Conservation (phyloP, 2,888 invertebrate species). For the Oxyteleia sp. region DNA sequence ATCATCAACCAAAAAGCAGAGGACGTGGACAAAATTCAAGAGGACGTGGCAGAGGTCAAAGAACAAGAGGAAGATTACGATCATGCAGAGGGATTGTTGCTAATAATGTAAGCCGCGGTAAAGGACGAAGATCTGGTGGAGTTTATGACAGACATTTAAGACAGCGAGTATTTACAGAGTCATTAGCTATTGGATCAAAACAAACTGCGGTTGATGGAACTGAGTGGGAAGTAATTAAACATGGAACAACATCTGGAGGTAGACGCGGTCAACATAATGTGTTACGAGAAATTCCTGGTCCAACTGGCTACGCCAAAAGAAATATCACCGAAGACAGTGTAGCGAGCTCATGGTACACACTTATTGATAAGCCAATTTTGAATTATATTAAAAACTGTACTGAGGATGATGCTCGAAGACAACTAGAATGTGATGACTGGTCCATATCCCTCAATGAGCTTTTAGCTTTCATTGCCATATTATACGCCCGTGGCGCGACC, state of each 20-base stretch:
- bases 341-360: constrained; percentile 4
- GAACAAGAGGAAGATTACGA: too few relatives aligned
- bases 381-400: constrained; percentile 73
- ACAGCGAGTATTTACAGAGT: not conserved
- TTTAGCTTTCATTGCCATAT: constrained; percentile 72
- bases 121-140: constrained; percentile 2
- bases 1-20: too few relatives aligned
- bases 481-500: constrained; percentile 76
- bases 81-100: not conserved
- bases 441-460: constrained; percentile 41
- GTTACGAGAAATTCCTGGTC: constrained; percentile 3
- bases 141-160: constrained; percentile 1
- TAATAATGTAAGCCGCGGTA: constrained; percentile 4
- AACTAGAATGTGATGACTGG: constrained; percentile 44
- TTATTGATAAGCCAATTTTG: constrained; percentile 66
- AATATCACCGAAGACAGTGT: constrained; percentile 13
- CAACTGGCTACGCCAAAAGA: not conserved
- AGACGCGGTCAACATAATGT: constrained; percentile 3
- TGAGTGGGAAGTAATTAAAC: constrained; percentile 9
- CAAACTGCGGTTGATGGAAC: constrained; percentile 6
- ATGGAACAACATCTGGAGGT: constrained; percentile 10
- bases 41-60: too few relatives aligned
- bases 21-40: too few relatives aligned
- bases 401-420: constrained; percentile 66
- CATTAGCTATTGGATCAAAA: constrained; percentile 5